Evolutionary conservation across 2,888 invertebrate species (phyloP).

Genomic region (Diarsia mendica): DNA sequence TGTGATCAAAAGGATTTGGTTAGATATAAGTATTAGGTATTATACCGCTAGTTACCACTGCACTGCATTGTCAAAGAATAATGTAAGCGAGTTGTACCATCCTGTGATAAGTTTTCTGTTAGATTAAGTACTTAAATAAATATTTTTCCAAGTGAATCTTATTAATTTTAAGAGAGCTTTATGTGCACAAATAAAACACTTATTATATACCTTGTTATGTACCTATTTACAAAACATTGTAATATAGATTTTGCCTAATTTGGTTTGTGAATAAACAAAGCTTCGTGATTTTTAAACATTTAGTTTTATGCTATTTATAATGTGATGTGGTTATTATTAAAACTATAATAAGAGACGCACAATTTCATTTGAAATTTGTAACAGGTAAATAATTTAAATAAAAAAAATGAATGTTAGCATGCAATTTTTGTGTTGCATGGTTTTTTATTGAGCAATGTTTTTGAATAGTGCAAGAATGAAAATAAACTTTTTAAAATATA

Average conservation of each 20-base stretch:
- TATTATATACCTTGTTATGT: slow-evolving; percentile 16
- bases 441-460: neutral
- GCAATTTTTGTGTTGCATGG: slow-evolving; percentile 10
- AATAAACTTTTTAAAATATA: slow-evolving; percentile 39
- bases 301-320: neutral
- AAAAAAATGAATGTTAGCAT: neutral
- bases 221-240: slow-evolving; percentile 28
- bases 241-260: neutral
- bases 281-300: slow-evolving; percentile 12
- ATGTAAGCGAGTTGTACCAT: slow-evolving; percentile 37
- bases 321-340: slow-evolving; percentile 1
- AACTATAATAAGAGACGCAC: slow-evolving; percentile 4
- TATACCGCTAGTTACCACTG: slow-evolving; percentile 39
- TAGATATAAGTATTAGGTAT: slow-evolving; percentile 42
- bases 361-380: slow-evolving; percentile 2
- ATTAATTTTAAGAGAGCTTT: slow-evolving; percentile 29
- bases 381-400: neutral
- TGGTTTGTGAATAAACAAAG: neutral
- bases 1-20: slow-evolving; percentile 50
- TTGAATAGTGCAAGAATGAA: slow-evolving; percentile 2
- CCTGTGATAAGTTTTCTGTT: slow-evolving; percentile 63
- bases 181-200: slow-evolving; percentile 29
- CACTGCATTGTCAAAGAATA: slow-evolving; percentile 41
- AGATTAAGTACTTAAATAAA: slow-evolving; percentile 58
- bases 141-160: slow-evolving; percentile 56